Base-by-base conservation (phyloP, 1,140 invertebrate species). In the Ganaspis sp. region DNA sequence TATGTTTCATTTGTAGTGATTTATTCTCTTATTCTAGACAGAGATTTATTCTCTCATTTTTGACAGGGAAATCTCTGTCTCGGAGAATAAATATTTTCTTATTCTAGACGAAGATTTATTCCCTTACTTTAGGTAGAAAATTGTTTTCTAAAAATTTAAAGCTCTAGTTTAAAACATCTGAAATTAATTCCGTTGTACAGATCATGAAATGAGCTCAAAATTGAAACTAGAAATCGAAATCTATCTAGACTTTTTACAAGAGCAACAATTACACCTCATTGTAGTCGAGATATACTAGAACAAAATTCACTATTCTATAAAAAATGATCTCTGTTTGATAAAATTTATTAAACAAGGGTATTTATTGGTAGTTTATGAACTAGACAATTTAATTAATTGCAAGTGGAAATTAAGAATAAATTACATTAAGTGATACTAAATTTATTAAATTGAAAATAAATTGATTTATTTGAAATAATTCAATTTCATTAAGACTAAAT, bases 231-330 rank as follows among this genome's bases (percentile, higher is more conserved):
- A 58, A 58, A 58, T 58, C 8, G 23, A 64, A 11, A 58, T 26
- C 21, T 58, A 21, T 58, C 21, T 23, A 58, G 53, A 58, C 53
- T 23, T 58, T 58, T 58, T 21, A 23, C 53, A 58, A 21, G 58
- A 64, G 58, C 58, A 64, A 64, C 58, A 26, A 29, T 64, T 64
- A 64, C 58, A 64, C 23, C 21, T 58, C 21, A 49, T 49, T 49
- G 45, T 49, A 49, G 45, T 49, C 45, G 15, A 49, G 17, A 49
- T 17, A 49, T 26, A 11, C 23, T 58, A 12, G 54, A 58, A 58
- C 54, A 23, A 58, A 58, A 26, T 58, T 58, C 54, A 58, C 54
- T 58, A 58, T 58, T 9, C 1, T 45, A 9, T 42, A 12, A 49
- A 49, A 49, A 49, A n/a, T 29, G n/a, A 45, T n/a, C n/a, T 15